Evolutionary conservation across 2,888 invertebrate species (phyloP), one percentile per base, ranked within the genome.

Genomic region (Hyppa rectilinea): DNA sequence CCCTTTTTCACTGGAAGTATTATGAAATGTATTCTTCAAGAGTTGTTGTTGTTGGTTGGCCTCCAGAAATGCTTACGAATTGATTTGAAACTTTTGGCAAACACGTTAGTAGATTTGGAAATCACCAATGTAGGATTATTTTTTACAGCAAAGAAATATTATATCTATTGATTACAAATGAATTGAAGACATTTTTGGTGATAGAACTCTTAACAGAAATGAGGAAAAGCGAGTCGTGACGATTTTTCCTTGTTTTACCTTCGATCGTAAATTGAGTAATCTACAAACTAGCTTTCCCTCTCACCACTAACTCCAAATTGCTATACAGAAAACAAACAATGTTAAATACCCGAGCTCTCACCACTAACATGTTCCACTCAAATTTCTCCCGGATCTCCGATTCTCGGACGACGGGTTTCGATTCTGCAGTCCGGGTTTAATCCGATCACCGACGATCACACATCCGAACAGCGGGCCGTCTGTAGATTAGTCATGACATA

Each of bases 371-470:
- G 29, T 10, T 49, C 23, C 45, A 62, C 34, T 56, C 20, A 56
- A 60, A 78, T 66, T 60, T 68, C 66, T 36, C 60, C 31, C 34
- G 26, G 20, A 71, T 68, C 36, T 64, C 55, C 47, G 40, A 63
- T 70, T 70, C 78, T 82, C 75, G 76, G 61, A 81, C 60, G 69
- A 72, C 29, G 65, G 70, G 60, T 77, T 73, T 70, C 73, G 72
- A 72, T 79, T 70, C 67, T 65, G 74, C 71, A 70, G 56, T 79
- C 69, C 45, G 78, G 67, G 85, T 83, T 78, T 90, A 92, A 92
- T 92, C 91, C 88, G 88, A 92, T 92, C 90, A 88, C 87, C 85
- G 80, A 72, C 85, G 84, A 85, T 88, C 88, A 85, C 85, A 87
- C 80, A 86, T 85, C 85, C 87, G 87, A 88, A 88, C 86, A 83